phyloP scores from a whole-genome alignment of 35 echinoderm and acorn worm genomes.

The Ophiothrix spiculata region DNA sequence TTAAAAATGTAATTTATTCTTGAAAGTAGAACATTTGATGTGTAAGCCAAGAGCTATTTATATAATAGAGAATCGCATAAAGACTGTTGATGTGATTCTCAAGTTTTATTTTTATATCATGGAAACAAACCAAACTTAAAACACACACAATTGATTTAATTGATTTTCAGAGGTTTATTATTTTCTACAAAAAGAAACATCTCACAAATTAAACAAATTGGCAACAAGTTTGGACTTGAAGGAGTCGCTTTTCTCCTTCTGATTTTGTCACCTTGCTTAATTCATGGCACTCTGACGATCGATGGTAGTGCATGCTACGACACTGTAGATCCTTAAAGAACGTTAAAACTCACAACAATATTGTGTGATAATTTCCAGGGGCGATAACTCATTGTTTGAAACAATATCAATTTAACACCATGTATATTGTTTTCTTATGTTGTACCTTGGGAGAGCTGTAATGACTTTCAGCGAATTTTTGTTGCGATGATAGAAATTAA shows the following conservation, averaged over 20 bases:
- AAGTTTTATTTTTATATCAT: not conserved
- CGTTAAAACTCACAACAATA: too few relatives aligned
- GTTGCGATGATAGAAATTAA: too few relatives aligned
- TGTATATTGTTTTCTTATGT: too few relatives aligned
- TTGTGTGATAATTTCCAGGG: too few relatives aligned
- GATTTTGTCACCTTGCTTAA: not conserved
- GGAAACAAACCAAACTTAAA: not conserved
- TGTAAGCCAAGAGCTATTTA: not conserved
- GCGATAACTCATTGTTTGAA: too few relatives aligned
- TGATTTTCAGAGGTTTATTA: not conserved
- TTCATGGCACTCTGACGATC: not conserved
- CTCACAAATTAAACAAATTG: conserved; percentile 4
- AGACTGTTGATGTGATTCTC: not conserved
- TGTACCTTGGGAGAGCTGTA: too few relatives aligned
- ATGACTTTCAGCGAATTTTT: too few relatives aligned
- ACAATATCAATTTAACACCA: too few relatives aligned
- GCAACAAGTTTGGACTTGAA: conserved; percentile 3
- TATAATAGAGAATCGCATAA: not conserved
- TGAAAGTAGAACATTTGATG: not conserved
- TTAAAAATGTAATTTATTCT: not conserved
- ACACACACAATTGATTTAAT: not conserved
- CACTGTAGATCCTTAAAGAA: too few relatives aligned
- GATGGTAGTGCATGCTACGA: not conserved
- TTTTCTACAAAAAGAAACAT: not conserved
- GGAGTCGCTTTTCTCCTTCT: not conserved